These are phyloP conservation scores for Phataginus tetradactyla DNA, from an alignment of 2,797 vertebrate species.

Conservation along the genomic window DNA sequence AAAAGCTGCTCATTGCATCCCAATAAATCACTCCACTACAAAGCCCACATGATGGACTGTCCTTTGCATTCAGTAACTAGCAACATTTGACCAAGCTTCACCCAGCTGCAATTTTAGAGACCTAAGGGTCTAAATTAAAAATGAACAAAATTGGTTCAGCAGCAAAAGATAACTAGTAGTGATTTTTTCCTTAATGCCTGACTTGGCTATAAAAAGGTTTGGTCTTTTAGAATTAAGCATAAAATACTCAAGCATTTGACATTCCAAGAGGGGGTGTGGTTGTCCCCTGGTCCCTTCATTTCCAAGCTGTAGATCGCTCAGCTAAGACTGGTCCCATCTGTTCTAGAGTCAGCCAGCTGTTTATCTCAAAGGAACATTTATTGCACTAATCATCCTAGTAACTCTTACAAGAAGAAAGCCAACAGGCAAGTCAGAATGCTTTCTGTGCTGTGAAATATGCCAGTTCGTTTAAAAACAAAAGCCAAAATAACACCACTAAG, in stretches of 20 bases:
- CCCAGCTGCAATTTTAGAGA: constrained; percentile 58
- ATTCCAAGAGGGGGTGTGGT: constrained; percentile 76
- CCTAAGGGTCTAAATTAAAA: constrained; percentile 53
- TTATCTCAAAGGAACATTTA: constrained; percentile 68
- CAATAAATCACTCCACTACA: constrained; percentile 63
- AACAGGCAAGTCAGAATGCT: constrained; percentile 7
- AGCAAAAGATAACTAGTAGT: not conserved
- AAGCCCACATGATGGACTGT: constrained; percentile 50
- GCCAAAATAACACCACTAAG: not conserved
- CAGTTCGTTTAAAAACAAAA: constrained; percentile 27
- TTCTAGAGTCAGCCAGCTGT: constrained; percentile 33
- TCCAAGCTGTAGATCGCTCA: constrained; percentile 70
- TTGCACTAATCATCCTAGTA: constrained; percentile 49
- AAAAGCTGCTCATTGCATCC: constrained; percentile 40
- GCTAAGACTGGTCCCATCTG: constrained; percentile 71
- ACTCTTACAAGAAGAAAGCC: not conserved
- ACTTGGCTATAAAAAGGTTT: constrained; percentile 14
- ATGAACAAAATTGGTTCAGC: constrained; percentile 51
- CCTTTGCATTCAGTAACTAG: constrained; percentile 49
- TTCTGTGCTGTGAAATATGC: not conserved
- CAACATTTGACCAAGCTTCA: constrained; percentile 41
- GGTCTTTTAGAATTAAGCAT: constrained; percentile 66
- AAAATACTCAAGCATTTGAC: not conserved
- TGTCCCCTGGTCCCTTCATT: constrained; percentile 73
- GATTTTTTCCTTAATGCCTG: not conserved